Conservation (phyloP, 2,797 vertebrate species). For the Rhinatrema bivittatum region DNA sequence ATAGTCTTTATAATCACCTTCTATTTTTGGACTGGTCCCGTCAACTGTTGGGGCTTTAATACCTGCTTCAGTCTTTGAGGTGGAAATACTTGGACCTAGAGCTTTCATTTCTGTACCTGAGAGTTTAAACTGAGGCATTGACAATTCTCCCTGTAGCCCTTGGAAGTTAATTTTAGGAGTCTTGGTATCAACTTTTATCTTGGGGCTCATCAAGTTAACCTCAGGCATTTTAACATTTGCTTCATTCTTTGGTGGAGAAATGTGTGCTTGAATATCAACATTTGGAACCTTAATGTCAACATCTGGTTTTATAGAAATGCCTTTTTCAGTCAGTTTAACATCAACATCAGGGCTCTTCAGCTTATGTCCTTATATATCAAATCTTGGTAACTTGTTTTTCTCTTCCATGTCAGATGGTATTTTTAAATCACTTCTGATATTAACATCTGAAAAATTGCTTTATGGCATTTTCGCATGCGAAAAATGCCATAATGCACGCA, state of each 20-base stretch:
- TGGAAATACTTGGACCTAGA: not conserved
- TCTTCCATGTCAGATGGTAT: too few species aligned
- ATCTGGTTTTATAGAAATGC: conserved; percentile 1
- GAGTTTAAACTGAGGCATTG: not conserved
- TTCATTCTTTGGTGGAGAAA: too few species aligned
- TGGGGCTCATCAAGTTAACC: too few species aligned
- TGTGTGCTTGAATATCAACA: conserved; percentile 7
- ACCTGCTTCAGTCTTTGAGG: not conserved
- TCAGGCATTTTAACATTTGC: too few species aligned
- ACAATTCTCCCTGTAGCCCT: not conserved
- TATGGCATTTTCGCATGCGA: too few species aligned
- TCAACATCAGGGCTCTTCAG: not conserved
- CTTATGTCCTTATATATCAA: not conserved
- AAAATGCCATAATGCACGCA: too few species aligned
- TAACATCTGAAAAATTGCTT: too few species aligned
- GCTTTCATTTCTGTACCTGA: not conserved
- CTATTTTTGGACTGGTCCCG: conserved; percentile 18
- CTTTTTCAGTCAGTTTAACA: not conserved
- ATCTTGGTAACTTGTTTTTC: too few species aligned
- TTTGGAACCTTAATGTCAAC: conserved; percentile 17
- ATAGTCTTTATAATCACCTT: too few species aligned
- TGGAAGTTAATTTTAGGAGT: not conserved
- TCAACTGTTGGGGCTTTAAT: not conserved
- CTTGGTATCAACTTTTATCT: too few species aligned
- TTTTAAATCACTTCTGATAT: too few species aligned